Base-by-base conservation (phyloP, 2,888 invertebrate species). In the Microplitis deprimator region DNA sequence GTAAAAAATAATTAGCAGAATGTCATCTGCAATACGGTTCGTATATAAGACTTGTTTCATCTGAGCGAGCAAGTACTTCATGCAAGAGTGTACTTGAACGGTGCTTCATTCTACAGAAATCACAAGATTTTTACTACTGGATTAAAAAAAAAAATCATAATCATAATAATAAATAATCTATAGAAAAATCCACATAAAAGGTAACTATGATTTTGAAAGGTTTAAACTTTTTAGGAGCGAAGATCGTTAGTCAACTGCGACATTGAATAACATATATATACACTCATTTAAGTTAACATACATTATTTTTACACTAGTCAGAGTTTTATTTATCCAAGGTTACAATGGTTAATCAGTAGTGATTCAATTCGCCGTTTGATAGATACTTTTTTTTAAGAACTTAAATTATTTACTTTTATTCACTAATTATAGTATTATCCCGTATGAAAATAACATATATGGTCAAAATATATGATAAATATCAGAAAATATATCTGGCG, bases 101-200 rank as follows among this genome's bases (percentile, higher is more conserved):
- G 76, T 78, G 73, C 68, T 80, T 79, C 73, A 79, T 78, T 77
- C 73, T 67, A 67, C 60, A 69, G 17, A 29, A 68, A 76, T 69
- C 60, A 61, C 59, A 72, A 69, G 60, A 77, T 75, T 75, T 75
- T 68, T 41, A 76, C 65, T 64, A 62, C 64, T 60, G 67, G 65
- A 68, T 61, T 39, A 39, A 65, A 59, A 67, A 73, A 79, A 81
- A 83, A 83, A 83, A 84, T 87, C 85, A 85, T 82, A 84, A 86
- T 85, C 84, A 83, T 87, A 86, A 85, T 79, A 83, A 78, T 79
- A 29, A 29, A 29, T 29, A 29, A 29, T 84, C 82, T 29, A 29
- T 29, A 29, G 29, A 83, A 82, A 82, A 78, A 76, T 80, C 79
- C 80, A 83, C 81, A 80, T 79, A 82, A 81, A 85, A 83, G 85